Conservation (phyloP, 2,113 vertebrate genomes). For the Syngnathoides biaculeatus region DNA sequence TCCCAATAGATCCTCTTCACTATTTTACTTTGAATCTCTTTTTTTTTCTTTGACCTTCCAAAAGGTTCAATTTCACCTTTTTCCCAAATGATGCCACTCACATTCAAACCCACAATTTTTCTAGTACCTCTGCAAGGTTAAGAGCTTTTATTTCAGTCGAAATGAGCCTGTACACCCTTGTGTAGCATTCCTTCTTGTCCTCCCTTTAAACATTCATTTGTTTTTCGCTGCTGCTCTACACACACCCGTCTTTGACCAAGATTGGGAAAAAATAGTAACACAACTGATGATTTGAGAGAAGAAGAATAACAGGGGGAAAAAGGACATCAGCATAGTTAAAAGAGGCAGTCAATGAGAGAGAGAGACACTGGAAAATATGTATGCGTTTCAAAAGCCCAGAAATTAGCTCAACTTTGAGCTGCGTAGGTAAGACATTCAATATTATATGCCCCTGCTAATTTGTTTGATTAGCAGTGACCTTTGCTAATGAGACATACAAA, state of each 20-base stretch:
- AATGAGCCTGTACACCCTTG: conserved; percentile 7
- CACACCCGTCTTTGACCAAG: conserved; percentile 47
- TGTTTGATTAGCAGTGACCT: conserved; percentile 50
- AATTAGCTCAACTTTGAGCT: conserved; percentile 24
- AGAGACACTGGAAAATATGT: conserved; percentile 28
- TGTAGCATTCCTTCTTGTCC: conserved; percentile 2
- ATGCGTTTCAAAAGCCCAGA: conserved; percentile 15
- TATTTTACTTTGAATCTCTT: conserved; percentile 19
- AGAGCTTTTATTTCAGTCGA: conserved; percentile 14
- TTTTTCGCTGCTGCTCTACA: conserved; percentile 25
- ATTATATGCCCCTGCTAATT: conserved; percentile 41
- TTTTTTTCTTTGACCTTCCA: conserved; percentile 22
- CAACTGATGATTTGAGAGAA: conserved; percentile 40
- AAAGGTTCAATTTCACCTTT: conserved; percentile 22
- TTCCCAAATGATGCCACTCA: conserved; percentile 19
- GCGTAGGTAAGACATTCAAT: conserved; percentile 33
- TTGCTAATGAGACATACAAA: conserved; percentile 18
- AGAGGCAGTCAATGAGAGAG: conserved; percentile 36
- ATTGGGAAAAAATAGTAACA: conserved; percentile 63
- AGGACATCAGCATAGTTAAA: neutral
- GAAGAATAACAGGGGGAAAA: conserved; percentile 2
- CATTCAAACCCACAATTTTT: conserved; percentile 39
- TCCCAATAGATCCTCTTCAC: conserved; percentile 7
- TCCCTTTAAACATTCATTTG: conserved; percentile 35
- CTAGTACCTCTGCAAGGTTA: conserved; percentile 41